phyloP scores from a whole-genome alignment of 1,140 invertebrate genomes.

The Platorchestia sp. region DNA sequence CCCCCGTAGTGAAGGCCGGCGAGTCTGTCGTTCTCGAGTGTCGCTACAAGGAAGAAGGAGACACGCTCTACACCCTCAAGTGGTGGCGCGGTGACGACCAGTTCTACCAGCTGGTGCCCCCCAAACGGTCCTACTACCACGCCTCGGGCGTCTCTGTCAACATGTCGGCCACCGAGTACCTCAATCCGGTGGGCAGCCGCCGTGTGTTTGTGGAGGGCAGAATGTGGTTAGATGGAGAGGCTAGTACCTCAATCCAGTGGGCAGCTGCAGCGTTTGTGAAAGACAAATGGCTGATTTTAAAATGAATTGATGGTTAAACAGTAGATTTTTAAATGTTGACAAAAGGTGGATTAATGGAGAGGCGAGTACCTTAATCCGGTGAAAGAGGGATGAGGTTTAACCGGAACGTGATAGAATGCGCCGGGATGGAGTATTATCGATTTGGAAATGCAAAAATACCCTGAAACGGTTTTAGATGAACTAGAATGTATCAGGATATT shows the following conservation, averaged over 20 bases:
- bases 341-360: too few relatives aligned
- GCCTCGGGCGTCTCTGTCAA: constrained; percentile 61
- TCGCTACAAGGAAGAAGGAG: constrained; percentile 83
- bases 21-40: constrained; percentile 75
- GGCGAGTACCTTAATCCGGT: too few relatives aligned
- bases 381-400: too few relatives aligned
- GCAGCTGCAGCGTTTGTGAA: background rate
- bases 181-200: constrained; percentile 56
- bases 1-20: constrained; percentile 59
- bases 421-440: too few relatives aligned
- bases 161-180: constrained; percentile 59
- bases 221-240: too few relatives aligned
- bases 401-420: too few relatives aligned
- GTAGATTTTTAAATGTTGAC: too few relatives aligned
- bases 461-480: too few relatives aligned
- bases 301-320: too few relatives aligned
- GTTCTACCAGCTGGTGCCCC: constrained; percentile 81
- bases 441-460: too few relatives aligned
- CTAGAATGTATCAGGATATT: too few relatives aligned
- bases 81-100: constrained; percentile 85
- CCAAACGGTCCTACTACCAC: constrained; percentile 60
- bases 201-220: background rate
- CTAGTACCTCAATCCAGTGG: too few relatives aligned
- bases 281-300: background rate
- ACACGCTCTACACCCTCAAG: constrained; percentile 85